Percentiles rank a stretch among this genome's conserved stretches.
Conservation (phyloP, 2,888 invertebrate species). For the Agrilus cyanescens region DNA sequence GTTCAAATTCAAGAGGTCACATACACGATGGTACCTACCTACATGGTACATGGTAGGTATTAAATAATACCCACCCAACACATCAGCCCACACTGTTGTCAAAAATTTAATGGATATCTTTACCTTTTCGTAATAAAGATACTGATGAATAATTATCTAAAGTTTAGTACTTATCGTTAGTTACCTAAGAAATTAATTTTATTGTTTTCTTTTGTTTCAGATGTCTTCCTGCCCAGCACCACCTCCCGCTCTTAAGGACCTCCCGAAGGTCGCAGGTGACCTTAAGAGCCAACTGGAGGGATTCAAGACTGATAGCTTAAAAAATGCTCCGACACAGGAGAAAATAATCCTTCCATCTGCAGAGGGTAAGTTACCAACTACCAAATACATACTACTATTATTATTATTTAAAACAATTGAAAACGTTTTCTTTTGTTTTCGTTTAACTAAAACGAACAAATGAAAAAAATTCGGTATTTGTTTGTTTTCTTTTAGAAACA, state of each 20-base stretch:
- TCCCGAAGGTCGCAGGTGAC: constrained; percentile 80
- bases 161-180: no score
- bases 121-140: no score
- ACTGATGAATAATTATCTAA: no score
- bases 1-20: no score
- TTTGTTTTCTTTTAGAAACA: background rate
- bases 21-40: no score
- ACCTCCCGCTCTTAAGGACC: constrained; percentile 74
- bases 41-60: no score
- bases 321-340: constrained; percentile 80
- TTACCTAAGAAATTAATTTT: background rate
- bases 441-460: background rate
- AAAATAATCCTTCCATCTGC: constrained; percentile 88
- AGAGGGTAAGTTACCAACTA: constrained; percentile 73
- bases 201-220: constrained; percentile 25
- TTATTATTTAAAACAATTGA: background rate
- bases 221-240: constrained; percentile 34
- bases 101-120: no score
- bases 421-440: background rate
- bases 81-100: no score
- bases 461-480: background rate
- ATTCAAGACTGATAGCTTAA: constrained; percentile 79
- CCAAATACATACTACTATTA: no score
- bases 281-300: constrained; percentile 85
- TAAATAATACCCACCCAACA: no score